Percentiles rank a stretch among this genome's conserved stretches.
Conservation (phyloP, 2,888 invertebrate species). For the Poecilus cupreus region DNA sequence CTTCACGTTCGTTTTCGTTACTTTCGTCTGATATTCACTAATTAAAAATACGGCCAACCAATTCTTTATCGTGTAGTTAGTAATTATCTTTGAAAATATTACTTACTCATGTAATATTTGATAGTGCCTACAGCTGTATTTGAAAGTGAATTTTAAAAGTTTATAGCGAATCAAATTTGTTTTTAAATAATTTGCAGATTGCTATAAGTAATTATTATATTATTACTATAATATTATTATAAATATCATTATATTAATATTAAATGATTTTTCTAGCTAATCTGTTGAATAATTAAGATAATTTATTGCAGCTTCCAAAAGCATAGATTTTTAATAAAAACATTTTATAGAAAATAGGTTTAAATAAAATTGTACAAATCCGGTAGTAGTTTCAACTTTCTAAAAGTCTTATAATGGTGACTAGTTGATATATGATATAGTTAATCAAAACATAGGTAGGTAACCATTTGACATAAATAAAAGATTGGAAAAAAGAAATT, state of each 20-base stretch:
- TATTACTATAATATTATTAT: not conserved
- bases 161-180: too few relatives aligned
- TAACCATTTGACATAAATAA: conserved; percentile 47
- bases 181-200: not conserved
- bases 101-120: conserved; percentile 1
- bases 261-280: too few relatives aligned
- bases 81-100: conserved; percentile 11
- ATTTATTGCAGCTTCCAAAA: not conserved
- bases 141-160: conserved; percentile 30
- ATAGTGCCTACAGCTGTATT: not conserved
- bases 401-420: conserved; percentile 51
- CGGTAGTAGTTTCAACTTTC: conserved; percentile 52
- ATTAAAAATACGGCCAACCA: not conserved
- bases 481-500: conserved; percentile 44
- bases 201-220: too few relatives aligned
- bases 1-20: conserved; percentile 36
- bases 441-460: conserved; percentile 44
- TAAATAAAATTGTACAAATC: conserved; percentile 45
- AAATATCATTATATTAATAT: too few relatives aligned
- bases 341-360: conserved; percentile 46
- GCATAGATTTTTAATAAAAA: conserved; percentile 18
- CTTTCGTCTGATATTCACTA: conserved; percentile 23
- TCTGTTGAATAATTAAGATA: not conserved
- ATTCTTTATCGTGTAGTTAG: not conserved
- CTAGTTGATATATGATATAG: conserved; percentile 48